Evolutionary conservation across 2,888 invertebrate species (phyloP), one percentile per base, ranked within the genome.

Genomic region (Malthinus flaveolus): DNA sequence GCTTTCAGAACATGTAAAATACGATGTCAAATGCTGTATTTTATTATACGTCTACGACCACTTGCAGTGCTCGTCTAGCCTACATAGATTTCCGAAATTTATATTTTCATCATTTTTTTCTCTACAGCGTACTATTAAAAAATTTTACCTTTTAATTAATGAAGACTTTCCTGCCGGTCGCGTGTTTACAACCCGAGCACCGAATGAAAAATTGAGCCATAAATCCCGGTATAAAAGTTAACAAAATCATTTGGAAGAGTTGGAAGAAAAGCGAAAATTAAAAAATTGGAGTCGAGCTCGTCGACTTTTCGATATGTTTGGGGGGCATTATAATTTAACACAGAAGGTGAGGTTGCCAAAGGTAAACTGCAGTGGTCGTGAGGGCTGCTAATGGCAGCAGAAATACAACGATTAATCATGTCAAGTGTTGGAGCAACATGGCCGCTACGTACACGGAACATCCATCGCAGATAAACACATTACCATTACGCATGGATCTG

Each of bases 351-450:
- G 47, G 61, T 57, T 62, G 63, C 61, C 61, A 66, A n/a, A 65
- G 67, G 68, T 66, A 63, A 23, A 33, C 59, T 59, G 59, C 59
- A 59, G 64, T 61, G 68, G 71, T 68, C 70, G 68, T 68, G 71
- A 70, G 73, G 72, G 67, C 75, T 78, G 78, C 75, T 78, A 78
- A 78, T 78, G 78, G 77, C 78, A 77, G 75, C 72, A 73, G 71
- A 73, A 73, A 71, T 74, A 75, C 76, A 73, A 76, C 77, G 74
- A 78, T 78, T 78, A 78, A 78, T 78, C 78, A 78, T 75, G 78
- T 77, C 77, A 73, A 78, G 77, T 77, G 77, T 75, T 76, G 72
- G 72, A 73, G 71, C 77, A 78, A 77, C 76, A 78, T 78, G 77
- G 78, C 77, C 75, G 75, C 74, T 71, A 71, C 73, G 74, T 75